Percentiles rank a stretch among this genome's conserved stretches.
These are phyloP conservation scores for Mythimna pallens DNA, from an alignment of 2,888 invertebrate genomes.

Conservation along the genomic window DNA sequence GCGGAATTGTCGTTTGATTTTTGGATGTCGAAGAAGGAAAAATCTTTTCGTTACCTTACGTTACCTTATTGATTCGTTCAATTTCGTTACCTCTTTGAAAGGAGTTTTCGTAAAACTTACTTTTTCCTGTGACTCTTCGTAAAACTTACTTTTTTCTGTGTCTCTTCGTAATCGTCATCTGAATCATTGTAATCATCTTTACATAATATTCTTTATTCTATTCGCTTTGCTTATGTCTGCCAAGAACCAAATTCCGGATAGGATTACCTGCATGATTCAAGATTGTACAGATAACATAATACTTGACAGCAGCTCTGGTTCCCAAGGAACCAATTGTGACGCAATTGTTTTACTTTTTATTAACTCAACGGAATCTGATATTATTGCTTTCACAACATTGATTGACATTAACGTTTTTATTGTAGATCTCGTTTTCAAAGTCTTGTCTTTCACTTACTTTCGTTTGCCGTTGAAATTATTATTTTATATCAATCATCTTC, in stretches of 20 bases:
- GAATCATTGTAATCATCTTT: conserved; percentile 6
- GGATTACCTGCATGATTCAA: conserved; percentile 32
- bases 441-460: conserved; percentile 58
- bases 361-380: conserved; percentile 56
- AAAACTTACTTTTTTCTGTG: not conserved
- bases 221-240: not conserved
- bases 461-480: conserved; percentile 36
- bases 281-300: conserved; percentile 43
- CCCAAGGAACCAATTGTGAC: conserved; percentile 58
- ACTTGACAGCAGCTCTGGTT: conserved; percentile 49
- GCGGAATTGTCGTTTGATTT: conserved; percentile 23
- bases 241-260: conserved; percentile 24
- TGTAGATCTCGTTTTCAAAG: conserved; percentile 47
- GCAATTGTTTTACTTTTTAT: conserved; percentile 63
- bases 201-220: not conserved
- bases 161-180: not conserved
- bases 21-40: conserved; percentile 21
- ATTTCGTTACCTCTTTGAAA: not conserved
- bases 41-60: too few relatives aligned
- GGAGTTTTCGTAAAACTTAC: not conserved
- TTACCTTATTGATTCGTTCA: conserved; percentile 1
- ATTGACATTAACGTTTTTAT: conserved; percentile 60
- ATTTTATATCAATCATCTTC: conserved; percentile 32
- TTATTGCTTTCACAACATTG: conserved; percentile 62
- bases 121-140: not conserved